Conservation (phyloP, 2,888 invertebrate species). For the Caenorhabditis becei region DNA sequence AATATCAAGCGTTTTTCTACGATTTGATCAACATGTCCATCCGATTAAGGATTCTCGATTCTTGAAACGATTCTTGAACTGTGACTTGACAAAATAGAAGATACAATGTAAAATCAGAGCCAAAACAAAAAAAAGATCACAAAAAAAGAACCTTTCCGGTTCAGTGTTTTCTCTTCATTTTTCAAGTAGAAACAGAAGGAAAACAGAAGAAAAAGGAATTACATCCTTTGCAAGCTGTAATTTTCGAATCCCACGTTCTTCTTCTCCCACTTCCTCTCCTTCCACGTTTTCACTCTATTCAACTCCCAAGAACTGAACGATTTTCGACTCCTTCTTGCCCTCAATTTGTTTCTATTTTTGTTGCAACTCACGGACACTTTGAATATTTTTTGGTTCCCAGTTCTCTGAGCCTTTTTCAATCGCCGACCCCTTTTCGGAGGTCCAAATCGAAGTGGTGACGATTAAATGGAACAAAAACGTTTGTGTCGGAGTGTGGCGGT, state of each 20-base stretch:
- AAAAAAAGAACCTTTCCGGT: background rate
- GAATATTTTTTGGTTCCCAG: constrained; percentile 30
- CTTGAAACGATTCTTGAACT: background rate
- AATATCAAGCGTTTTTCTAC: constrained; percentile 45
- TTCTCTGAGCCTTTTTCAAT: constrained; percentile 17
- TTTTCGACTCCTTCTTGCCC: constrained; percentile 36
- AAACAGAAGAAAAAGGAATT: constrained; percentile 25
- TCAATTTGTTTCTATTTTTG: constrained; percentile 35
- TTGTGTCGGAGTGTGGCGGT: constrained; percentile 22
- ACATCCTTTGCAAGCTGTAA: constrained; percentile 49
- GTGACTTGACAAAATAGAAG: no score
- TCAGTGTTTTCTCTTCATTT: constrained; percentile 20
- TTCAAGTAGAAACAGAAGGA: background rate
- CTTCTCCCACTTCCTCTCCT: constrained; percentile 11
- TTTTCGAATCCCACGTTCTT: constrained; percentile 53
- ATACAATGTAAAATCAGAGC: no score
- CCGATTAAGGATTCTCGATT: constrained; percentile 5
- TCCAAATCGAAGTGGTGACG: constrained; percentile 22
- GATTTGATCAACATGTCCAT: constrained; percentile 34
- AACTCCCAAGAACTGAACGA: constrained; percentile 31
- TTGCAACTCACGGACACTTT: background rate
- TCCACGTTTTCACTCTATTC: constrained; percentile 36
- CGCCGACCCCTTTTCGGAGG: background rate
- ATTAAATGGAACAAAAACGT: constrained; percentile 32
- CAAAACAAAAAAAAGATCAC: no score